These are phyloP conservation scores for Isoperla grammatica DNA, from an alignment of 2,888 invertebrate species.

Conservation along the genomic window DNA sequence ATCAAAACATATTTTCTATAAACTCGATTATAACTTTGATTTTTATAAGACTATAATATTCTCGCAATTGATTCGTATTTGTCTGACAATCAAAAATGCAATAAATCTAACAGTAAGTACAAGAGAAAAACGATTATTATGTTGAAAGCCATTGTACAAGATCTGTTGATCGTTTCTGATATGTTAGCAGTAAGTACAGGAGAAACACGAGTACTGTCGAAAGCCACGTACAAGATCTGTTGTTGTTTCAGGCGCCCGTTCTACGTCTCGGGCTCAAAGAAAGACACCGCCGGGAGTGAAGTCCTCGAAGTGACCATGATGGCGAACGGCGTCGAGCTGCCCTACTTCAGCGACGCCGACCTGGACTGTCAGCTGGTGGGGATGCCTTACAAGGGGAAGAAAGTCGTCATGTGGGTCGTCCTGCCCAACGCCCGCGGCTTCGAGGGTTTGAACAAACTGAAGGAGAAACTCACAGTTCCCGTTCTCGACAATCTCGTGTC, in stretches of 20 bases:
- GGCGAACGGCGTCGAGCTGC: slow-evolving; percentile 57
- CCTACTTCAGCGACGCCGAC: slow-evolving; percentile 49
- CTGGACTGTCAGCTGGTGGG: slow-evolving; percentile 58
- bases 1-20: too few relatives aligned
- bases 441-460: slow-evolving; percentile 46
- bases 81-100: too few relatives aligned
- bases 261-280: slow-evolving; percentile 39
- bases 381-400: slow-evolving; percentile 64
- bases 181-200: too few relatives aligned
- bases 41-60: too few relatives aligned
- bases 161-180: too few relatives aligned
- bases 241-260: slow-evolving; percentile 55
- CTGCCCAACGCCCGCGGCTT: slow-evolving; percentile 52
- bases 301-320: slow-evolving; percentile 53
- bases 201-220: too few relatives aligned
- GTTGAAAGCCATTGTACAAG: too few relatives aligned
- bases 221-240: too few relatives aligned
- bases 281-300: slow-evolving; percentile 4
- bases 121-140: too few relatives aligned
- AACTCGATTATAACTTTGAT: too few relatives aligned
- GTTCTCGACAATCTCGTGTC: slow-evolving; percentile 49
- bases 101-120: too few relatives aligned
- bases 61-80: too few relatives aligned
- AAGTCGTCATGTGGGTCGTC: slow-evolving; percentile 57
- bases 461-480: slow-evolving; percentile 46